Conservation (phyloP, 2,888 invertebrate genomes). For the Dasypolia templi region DNA sequence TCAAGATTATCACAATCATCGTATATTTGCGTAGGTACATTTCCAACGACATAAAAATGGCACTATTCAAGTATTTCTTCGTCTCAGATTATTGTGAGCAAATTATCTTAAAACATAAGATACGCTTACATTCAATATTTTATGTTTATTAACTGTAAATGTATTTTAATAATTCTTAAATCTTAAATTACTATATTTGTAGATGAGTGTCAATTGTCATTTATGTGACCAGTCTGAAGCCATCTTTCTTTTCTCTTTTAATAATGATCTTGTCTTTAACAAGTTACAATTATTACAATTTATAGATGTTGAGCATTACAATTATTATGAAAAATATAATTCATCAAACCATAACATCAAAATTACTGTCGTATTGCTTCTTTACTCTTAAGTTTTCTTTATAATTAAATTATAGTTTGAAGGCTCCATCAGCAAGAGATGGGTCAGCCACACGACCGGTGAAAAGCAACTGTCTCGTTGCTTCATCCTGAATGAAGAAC, state of each 20-base stretch:
- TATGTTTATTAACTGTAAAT: conserved; percentile 6
- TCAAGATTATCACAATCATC: conserved; percentile 45
- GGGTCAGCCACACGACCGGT: conserved; percentile 94
- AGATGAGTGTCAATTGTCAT: conserved; percentile 17
- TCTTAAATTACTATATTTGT: conserved; percentile 15
- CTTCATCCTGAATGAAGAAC: conserved; percentile 95
- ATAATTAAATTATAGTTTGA: conserved; percentile 62
- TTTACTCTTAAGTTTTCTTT: background rate
- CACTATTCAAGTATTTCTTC: conserved; percentile 49
- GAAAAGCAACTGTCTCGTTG: conserved; percentile 93
- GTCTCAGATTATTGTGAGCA: conserved; percentile 31
- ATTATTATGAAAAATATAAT: background rate
- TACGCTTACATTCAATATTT: conserved; percentile 14
- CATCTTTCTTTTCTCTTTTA: background rate
- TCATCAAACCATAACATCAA: background rate
- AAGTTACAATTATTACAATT: background rate
- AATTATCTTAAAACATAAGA: background rate
- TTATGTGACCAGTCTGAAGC: background rate
- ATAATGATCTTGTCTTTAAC: background rate
- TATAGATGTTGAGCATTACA: conserved; percentile 2
- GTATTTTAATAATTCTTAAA: conserved; percentile 17
- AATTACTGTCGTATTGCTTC: background rate
- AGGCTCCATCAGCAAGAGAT: conserved; percentile 76
- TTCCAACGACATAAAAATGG: conserved; percentile 55
- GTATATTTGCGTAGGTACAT: conserved; percentile 51